Evolutionary conservation across 2,797 vertebrate genomes (phyloP), one percentile per base, ranked within the genome.

Genomic region (Parotocinclus haroldoi): DNA sequence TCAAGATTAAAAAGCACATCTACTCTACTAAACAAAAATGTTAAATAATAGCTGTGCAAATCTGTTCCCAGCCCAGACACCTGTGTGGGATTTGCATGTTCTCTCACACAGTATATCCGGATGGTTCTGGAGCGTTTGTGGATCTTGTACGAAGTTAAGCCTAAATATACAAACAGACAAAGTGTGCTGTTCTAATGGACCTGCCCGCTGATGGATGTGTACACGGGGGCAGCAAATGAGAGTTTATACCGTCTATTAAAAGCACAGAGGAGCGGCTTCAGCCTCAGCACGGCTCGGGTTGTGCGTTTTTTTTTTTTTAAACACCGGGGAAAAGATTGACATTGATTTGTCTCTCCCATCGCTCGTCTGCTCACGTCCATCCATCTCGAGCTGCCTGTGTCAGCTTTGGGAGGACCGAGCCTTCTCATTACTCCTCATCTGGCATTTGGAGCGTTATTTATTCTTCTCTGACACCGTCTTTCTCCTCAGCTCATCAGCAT

Each of bases 371-470:
- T 75, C 71, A 49, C 68, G 45, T 76, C 71, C 72, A 74, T 69
- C 68, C 51, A 68, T 67, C 68, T 77, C 36, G 58, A 66, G 44
- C 14, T 58, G 56, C 49, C 55, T 66, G 66, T 62, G 50, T 69
- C 52, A 48, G 63, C 71, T 66, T 63, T 36, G 72, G 49, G 45
- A 10, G 40, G 66, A 56, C 64, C 27, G 12, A n/a, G 16, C 39
- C 8, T 48, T 44, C 69, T 72, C 73, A 71, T 76, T 76, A 62
- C 63, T 75, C 73, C 70, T 73, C 66, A 72, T 70, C 54, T 74
- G 74, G 74, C 78, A 75, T 73, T 72, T 71, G 53, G 58, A 42
- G 58, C 62, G 27, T 73, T 63, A 63, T 67, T 71, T 72, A 76
- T 74, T 76, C 58, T 79, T 48, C 44, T 63, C 67, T 58, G 63